phyloP scores from a whole-genome alignment of 2,888 invertebrate genomes.

The Nemoura dubitans region DNA sequence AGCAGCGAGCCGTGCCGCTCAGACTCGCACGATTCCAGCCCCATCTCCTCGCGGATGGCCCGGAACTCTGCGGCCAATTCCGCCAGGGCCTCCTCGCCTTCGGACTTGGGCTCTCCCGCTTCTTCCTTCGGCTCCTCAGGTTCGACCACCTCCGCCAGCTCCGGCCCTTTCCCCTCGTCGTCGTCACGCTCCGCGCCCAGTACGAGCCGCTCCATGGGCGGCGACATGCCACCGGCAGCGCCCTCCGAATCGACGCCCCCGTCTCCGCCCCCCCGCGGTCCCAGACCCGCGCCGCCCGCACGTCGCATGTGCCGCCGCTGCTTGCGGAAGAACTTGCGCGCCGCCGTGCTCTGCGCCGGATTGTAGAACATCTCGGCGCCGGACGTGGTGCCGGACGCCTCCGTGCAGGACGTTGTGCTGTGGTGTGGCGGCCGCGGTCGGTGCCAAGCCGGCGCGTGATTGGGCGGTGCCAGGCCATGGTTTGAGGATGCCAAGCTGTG shows the following conservation, averaged over 20 bases:
- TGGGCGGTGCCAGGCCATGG: no score
- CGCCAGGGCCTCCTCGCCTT: conserved; percentile 33
- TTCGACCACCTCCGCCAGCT: neutral
- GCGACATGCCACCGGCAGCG: conserved; percentile 38
- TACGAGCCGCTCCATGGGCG: conserved; percentile 52
- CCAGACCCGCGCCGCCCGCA: conserved; percentile 65
- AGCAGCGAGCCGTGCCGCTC: neutral
- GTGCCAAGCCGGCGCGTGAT: no score
- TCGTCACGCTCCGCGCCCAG: conserved; percentile 52
- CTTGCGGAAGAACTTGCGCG: conserved; percentile 90
- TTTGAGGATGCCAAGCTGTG: neutral
- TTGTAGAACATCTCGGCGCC: conserved; percentile 89
- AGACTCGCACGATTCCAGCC: neutral
- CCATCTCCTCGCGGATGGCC: conserved; percentile 40
- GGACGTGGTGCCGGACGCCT: conserved; percentile 59
- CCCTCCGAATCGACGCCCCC: conserved; percentile 63
- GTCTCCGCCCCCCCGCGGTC: conserved; percentile 69
- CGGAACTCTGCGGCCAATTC: conserved; percentile 37
- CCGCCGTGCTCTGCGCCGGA: conserved; percentile 92
- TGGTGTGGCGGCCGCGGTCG: conserved; percentile 30
- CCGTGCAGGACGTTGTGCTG: conserved; percentile 69
- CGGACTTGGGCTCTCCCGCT: neutral
- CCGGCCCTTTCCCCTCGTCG: neutral
- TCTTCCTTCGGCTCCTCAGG: neutral
- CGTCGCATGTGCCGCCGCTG: conserved; percentile 77